Conservation (phyloP, 2,888 invertebrate genomes). For the Lagria hirta region DNA sequence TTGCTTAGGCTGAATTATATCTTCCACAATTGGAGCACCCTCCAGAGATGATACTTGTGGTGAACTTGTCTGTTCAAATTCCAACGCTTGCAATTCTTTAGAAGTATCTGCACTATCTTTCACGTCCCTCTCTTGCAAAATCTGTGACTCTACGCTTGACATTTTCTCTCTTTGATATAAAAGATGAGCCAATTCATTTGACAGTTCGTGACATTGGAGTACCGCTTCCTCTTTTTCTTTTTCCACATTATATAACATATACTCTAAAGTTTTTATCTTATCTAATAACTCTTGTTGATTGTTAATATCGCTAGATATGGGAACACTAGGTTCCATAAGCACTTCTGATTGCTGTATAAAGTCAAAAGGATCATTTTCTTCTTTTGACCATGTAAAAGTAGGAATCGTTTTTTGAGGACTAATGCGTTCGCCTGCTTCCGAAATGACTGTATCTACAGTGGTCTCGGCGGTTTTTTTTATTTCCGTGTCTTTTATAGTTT, state of each 20-base stretch:
- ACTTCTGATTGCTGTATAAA: constrained; percentile 17
- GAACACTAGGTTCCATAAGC: background rate
- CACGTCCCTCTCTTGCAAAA: constrained; percentile 19
- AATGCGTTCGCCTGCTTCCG: constrained; percentile 25
- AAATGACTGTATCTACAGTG: constrained; percentile 31
- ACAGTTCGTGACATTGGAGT: constrained; percentile 48
- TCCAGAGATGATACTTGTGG: constrained; percentile 12
- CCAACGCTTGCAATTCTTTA: constrained; percentile 18
- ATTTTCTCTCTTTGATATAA: constrained; percentile 34
- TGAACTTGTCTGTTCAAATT: constrained; percentile 20
- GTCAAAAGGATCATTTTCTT: constrained; percentile 34
- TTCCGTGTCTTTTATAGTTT: background rate
- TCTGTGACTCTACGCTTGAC: constrained; percentile 29
- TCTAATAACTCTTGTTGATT: constrained; percentile 45
- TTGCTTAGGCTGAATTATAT: constrained; percentile 37
- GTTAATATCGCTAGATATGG: constrained; percentile 30
- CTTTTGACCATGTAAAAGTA: constrained; percentile 39
- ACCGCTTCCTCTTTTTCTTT: constrained; percentile 50
- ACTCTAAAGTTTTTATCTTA: constrained; percentile 51
- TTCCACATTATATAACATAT: constrained; percentile 51
- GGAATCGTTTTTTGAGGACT: constrained; percentile 17
- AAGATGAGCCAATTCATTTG: constrained; percentile 47
- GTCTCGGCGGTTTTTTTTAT: constrained; percentile 31
- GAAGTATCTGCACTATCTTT: constrained; percentile 11
- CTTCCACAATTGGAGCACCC: constrained; percentile 36